Percentiles rank a stretch among this genome's conserved stretches.
Evolutionary conservation across 1,140 invertebrate genomes (phyloP).

Genomic region (Formica selysi): DNA sequence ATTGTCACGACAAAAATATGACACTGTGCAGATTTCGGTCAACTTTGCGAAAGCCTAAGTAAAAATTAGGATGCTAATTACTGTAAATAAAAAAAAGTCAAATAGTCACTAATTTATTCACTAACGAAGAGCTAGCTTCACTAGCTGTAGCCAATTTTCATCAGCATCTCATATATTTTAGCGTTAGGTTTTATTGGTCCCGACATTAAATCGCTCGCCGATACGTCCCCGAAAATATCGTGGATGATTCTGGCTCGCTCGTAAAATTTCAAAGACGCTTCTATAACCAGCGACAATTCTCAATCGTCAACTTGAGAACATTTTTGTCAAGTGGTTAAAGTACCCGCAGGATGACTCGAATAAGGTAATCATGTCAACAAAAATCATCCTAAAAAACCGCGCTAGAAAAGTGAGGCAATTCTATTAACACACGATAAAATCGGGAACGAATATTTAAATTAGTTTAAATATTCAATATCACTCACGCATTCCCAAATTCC

Average conservation of each 20-base stretch:
- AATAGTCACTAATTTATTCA: background rate
- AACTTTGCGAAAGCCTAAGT: background rate
- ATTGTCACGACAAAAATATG: background rate
- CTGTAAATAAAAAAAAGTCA: background rate
- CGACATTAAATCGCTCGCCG: background rate
- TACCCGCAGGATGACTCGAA: background rate
- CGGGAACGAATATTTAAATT: background rate
- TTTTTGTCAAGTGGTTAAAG: conserved; percentile 31
- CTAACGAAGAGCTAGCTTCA: background rate
- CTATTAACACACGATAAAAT: background rate
- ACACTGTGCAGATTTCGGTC: background rate
- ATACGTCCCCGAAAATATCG: background rate
- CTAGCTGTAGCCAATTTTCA: background rate
- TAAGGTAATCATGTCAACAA: conserved; percentile 12
- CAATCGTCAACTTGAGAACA: conserved; percentile 28
- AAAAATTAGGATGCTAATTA: background rate
- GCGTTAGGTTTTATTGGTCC: background rate
- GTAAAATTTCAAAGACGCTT: conserved; percentile 36
- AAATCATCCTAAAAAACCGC: background rate
- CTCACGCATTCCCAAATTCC: background rate
- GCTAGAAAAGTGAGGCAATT: background rate
- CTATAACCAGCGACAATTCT: conserved; percentile 25
- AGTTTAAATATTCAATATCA: conserved; percentile 5
- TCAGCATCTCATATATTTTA: background rate
- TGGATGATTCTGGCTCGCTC: background rate